phyloP scores from a whole-genome alignment of 2,888 invertebrate species.

The Polydrusus tereticollis region DNA sequence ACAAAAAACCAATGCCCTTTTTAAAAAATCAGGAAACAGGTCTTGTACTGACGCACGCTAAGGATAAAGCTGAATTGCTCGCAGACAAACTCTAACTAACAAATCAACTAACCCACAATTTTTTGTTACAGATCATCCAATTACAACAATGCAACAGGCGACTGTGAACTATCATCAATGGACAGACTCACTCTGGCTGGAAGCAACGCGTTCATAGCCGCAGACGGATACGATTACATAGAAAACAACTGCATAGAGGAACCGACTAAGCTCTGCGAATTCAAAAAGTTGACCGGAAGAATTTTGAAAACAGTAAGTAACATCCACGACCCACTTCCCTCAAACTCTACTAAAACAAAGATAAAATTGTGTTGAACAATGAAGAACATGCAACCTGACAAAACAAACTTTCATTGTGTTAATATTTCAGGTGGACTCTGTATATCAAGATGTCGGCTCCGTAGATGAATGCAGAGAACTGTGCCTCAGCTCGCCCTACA shows the following conservation, averaged over 20 bases:
- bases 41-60: too few relatives aligned
- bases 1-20: too few relatives aligned
- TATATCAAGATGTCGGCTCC: constrained; percentile 89
- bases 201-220: constrained; percentile 76
- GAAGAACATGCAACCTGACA: too few relatives aligned
- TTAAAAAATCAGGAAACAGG: too few relatives aligned
- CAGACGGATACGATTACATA: constrained; percentile 80
- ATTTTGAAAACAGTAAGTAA: constrained; percentile 45
- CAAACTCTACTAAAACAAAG: too few relatives aligned
- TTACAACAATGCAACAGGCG: constrained; percentile 87
- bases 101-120: too few relatives aligned
- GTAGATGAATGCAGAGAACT: constrained; percentile 90
- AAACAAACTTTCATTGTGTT: neutral
- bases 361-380: too few relatives aligned
- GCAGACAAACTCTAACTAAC: neutral
- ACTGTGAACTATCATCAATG: constrained; percentile 91
- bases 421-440: constrained; percentile 79
- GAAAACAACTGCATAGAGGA: constrained; percentile 95
- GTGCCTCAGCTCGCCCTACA: constrained; percentile 89
- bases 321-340: neutral
- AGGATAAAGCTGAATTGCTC: neutral
- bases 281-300: constrained; percentile 88
- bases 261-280: constrained; percentile 94
- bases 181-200: constrained; percentile 91
- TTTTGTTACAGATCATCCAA: constrained; percentile 83